Evolutionary conservation across 2,888 invertebrate species (phyloP).

Genomic region (Dicranocentrus wangi): DNA sequence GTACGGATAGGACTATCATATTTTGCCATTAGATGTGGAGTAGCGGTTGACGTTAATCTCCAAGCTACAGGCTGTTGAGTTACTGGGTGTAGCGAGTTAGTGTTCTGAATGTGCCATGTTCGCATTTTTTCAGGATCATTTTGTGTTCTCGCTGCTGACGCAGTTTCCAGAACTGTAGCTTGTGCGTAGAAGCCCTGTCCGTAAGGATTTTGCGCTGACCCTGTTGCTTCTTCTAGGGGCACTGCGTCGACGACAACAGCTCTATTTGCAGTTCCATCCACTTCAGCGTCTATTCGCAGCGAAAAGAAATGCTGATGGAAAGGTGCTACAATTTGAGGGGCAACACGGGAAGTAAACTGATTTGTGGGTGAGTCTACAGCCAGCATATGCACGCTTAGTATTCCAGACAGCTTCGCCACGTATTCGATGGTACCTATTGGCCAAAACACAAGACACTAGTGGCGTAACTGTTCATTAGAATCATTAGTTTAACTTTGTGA

Average conservation of each 20-base stretch:
- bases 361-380: slow-evolving; percentile 1
- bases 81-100: slow-evolving; percentile 17
- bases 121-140: slow-evolving; percentile 32
- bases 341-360: slow-evolving; percentile 32
- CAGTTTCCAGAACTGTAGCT: slow-evolving; percentile 39
- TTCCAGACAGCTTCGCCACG: slow-evolving; percentile 49
- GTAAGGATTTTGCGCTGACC: slow-evolving; percentile 55
- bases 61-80: slow-evolving; percentile 47
- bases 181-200: slow-evolving; percentile 52
- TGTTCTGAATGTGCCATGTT: slow-evolving; percentile 54
- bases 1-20: slow-evolving; percentile 53
- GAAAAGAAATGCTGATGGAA: slow-evolving; percentile 63
- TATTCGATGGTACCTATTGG: slow-evolving; percentile 62
- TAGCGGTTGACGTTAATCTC: slow-evolving; percentile 41
- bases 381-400: slow-evolving; percentile 39
- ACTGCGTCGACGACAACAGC: slow-evolving; percentile 46
- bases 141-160: slow-evolving; percentile 32
- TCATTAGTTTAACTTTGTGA: no score
- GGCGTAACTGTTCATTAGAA: no score
- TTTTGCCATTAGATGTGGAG: slow-evolving; percentile 30
- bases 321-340: slow-evolving; percentile 44
- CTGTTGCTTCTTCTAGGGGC: slow-evolving; percentile 28
- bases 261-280: slow-evolving; percentile 59
- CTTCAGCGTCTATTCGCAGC: slow-evolving; percentile 51
- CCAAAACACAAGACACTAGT: no score